phyloP scores from a whole-genome alignment of 2,888 invertebrate species.

The Ormyrus thymus region DNA sequence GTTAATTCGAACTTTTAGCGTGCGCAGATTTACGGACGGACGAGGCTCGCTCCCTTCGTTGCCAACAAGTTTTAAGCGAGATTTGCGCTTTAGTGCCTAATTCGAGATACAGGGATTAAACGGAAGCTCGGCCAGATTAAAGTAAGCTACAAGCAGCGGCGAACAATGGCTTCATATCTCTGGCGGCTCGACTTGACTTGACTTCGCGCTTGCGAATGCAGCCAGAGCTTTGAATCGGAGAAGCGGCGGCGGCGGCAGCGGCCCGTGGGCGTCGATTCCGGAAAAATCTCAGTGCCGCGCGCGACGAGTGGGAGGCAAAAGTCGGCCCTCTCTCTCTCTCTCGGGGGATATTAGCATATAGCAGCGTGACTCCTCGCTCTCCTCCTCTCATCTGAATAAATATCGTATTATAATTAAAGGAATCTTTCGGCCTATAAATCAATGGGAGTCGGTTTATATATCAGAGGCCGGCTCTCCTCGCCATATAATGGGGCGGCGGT shows the following conservation, averaged over 20 bases:
- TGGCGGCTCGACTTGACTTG: too few relatives aligned
- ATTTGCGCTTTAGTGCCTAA: too few relatives aligned
- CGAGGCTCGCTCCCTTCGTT: too few relatives aligned
- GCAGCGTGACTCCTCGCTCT: constrained; percentile 72
- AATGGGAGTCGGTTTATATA: constrained; percentile 73
- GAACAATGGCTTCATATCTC: too few relatives aligned
- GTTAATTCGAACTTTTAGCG: background rate
- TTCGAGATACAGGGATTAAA: too few relatives aligned
- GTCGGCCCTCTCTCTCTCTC: constrained; percentile 48
- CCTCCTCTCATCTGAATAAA: constrained; percentile 72
- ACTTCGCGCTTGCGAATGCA: too few relatives aligned
- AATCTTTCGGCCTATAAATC: constrained; percentile 74
- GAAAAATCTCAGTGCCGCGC: constrained; percentile 7
- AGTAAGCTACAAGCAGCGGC: too few relatives aligned
- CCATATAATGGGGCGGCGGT: constrained; percentile 55
- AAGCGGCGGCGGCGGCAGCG: background rate
- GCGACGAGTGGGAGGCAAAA: constrained; percentile 42
- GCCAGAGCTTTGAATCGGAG: background rate
- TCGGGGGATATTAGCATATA: constrained; percentile 69
- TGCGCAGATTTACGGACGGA: background rate
- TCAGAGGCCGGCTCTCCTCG: constrained; percentile 67
- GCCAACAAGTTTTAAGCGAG: too few relatives aligned
- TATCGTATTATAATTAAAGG: constrained; percentile 75
- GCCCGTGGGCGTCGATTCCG: background rate
- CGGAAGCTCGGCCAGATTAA: too few relatives aligned